A percentile compares a stretch with the other conserved stretches of the same genome.
Conservation (phyloP, 2,888 invertebrate species). For the Chrysomela aeneicollis region DNA sequence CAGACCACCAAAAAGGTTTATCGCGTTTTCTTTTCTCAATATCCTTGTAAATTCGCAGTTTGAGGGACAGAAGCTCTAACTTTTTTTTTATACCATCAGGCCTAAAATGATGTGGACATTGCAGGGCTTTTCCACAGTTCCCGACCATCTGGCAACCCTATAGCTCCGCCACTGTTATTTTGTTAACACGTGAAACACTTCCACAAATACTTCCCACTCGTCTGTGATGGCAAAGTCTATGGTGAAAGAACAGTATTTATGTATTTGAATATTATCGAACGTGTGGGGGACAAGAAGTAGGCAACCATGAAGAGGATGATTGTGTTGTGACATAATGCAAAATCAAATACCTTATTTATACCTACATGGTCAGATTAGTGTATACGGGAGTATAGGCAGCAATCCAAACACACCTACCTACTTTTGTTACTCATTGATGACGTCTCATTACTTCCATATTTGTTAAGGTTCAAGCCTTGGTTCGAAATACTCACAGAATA, state of each 20-base stretch:
- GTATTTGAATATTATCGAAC: conserved; percentile 11
- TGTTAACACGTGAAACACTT: too few species aligned
- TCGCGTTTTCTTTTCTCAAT: too few species aligned
- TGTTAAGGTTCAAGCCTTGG: not conserved
- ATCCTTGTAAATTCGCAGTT: too few species aligned
- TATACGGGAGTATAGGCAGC: not conserved
- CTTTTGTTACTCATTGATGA: not conserved
- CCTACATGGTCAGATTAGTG: conserved; percentile 19
- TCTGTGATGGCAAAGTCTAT: not conserved
- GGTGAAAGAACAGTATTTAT: not conserved
- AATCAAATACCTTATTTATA: not conserved
- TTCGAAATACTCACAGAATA: not conserved
- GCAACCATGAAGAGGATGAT: conserved; percentile 18
- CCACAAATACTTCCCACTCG: too few species aligned
- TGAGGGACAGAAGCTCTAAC: too few species aligned
- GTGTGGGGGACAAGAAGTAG: conserved; percentile 14
- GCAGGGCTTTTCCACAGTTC: too few species aligned
- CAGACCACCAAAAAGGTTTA: too few species aligned
- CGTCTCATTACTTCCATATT: conserved; percentile 12
- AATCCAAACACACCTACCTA: conserved; percentile 11
- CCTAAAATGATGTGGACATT: too few species aligned
- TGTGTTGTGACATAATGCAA: conserved; percentile 13
- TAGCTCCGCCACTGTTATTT: too few species aligned
- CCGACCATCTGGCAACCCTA: too few species aligned
- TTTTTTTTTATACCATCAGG: too few species aligned